These are phyloP conservation scores for Sprattus sprattus DNA, from an alignment of 2,113 vertebrate species.

Conservation along the genomic window DNA sequence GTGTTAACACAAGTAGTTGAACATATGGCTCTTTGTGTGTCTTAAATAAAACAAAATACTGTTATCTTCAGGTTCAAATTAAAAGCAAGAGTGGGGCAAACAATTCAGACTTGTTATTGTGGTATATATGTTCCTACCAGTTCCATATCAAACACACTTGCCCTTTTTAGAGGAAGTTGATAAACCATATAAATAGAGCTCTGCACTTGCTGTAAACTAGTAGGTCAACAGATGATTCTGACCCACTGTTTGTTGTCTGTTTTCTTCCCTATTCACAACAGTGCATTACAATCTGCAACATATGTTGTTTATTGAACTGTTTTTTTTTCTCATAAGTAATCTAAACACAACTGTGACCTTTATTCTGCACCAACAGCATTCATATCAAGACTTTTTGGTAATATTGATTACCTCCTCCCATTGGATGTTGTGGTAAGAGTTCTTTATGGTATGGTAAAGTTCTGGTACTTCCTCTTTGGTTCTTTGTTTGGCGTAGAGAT, in stretches of 20 bases:
- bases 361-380: slow-evolving; percentile 12
- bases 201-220: no score
- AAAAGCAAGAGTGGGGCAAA: neutral
- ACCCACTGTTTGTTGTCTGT: neutral
- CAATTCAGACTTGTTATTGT: neutral
- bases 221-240: no score
- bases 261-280: slow-evolving; percentile 18
- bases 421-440: slow-evolving; percentile 9
- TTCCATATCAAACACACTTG: neutral
- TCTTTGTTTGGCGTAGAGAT: slow-evolving; percentile 28
- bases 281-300: slow-evolving; percentile 25
- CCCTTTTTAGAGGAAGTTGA: neutral
- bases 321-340: slow-evolving; percentile 22
- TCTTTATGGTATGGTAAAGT: slow-evolving; percentile 9
- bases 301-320: slow-evolving; percentile 29
- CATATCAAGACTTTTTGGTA: slow-evolving; percentile 9
- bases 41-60: neutral
- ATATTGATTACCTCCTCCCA: neutral
- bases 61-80: neutral
- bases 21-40: neutral
- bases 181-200: neutral
- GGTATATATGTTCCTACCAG: neutral
- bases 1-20: neutral
- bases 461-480: slow-evolving; percentile 12
- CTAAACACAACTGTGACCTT: slow-evolving; percentile 43